phyloP scores from a whole-genome alignment of 2,888 invertebrate genomes.

The Drosophila recens region DNA sequence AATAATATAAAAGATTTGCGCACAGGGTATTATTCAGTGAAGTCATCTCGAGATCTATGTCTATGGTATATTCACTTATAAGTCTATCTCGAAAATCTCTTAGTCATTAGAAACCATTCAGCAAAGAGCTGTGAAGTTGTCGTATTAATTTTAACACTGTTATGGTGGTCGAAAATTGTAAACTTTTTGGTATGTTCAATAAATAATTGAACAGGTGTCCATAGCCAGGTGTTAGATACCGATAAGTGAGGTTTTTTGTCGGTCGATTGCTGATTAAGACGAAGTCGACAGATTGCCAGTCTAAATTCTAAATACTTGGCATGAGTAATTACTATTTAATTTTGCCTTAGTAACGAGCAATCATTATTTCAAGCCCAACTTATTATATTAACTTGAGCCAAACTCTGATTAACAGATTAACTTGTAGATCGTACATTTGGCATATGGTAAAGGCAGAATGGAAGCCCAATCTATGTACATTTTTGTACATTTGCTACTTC shows the following conservation, averaged over 20 bases:
- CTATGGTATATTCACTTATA: not conserved
- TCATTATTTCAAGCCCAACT: constrained; percentile 34
- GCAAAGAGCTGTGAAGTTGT: not conserved
- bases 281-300: constrained; percentile 8
- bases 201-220: constrained; percentile 67
- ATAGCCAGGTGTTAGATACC: constrained; percentile 62
- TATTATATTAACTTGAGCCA: constrained; percentile 4
- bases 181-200: constrained; percentile 55
- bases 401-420: constrained; percentile 3
- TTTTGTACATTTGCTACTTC: constrained; percentile 8
- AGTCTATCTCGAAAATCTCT: not conserved
- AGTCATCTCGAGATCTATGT: not conserved
- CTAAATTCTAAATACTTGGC: constrained; percentile 12
- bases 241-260: constrained; percentile 50
- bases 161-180: constrained; percentile 19
- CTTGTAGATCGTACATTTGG: not conserved
- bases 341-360: constrained; percentile 53
- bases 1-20: not conserved
- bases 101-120: constrained; percentile 4
- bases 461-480: constrained; percentile 37
- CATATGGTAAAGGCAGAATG: not conserved
- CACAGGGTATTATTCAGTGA: not conserved
- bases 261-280: constrained; percentile 33
- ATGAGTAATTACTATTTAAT: constrained; percentile 42
- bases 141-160: not conserved